These are phyloP conservation scores for Macropodus opercularis DNA, from an alignment of 2,797 vertebrate species.

Conservation along the genomic window DNA sequence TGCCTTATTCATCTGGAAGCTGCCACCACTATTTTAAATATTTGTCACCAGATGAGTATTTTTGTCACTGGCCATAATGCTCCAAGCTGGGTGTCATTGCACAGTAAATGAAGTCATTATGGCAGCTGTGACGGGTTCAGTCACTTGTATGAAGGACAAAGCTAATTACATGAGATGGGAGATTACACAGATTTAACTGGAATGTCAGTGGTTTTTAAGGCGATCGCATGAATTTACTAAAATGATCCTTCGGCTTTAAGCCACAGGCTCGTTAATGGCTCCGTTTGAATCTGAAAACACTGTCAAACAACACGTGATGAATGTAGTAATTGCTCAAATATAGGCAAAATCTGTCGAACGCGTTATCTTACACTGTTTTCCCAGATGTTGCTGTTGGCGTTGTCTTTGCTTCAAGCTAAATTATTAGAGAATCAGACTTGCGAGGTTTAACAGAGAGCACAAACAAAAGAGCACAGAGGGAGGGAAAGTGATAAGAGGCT, in stretches of 20 bases:
- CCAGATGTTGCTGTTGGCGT: not conserved
- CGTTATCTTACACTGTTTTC: not conserved
- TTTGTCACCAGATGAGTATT: not conserved
- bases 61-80: not conserved
- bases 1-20: not conserved
- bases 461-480: conserved; percentile 59
- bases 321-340: not conserved
- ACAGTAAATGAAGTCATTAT: conserved; percentile 19
- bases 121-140: conserved; percentile 15
- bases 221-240: conserved; percentile 26
- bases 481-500: conserved; percentile 64
- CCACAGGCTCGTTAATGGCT: not conserved
- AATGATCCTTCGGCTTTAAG: conserved; percentile 21
- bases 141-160: conserved; percentile 19
- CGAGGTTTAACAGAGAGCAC: conserved; percentile 13
- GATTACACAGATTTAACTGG: conserved; percentile 41
- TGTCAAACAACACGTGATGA: not conserved
- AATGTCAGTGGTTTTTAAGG: conserved; percentile 26
- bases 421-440: conserved; percentile 11
- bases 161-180: conserved; percentile 34
- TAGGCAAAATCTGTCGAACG: not conserved
- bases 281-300: not conserved
- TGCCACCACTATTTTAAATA: not conserved
- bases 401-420: conserved; percentile 4
- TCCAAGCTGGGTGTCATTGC: not conserved